Base-by-base conservation (phyloP, 2,797 vertebrate species). In the Rhinoraja longicauda region DNA sequence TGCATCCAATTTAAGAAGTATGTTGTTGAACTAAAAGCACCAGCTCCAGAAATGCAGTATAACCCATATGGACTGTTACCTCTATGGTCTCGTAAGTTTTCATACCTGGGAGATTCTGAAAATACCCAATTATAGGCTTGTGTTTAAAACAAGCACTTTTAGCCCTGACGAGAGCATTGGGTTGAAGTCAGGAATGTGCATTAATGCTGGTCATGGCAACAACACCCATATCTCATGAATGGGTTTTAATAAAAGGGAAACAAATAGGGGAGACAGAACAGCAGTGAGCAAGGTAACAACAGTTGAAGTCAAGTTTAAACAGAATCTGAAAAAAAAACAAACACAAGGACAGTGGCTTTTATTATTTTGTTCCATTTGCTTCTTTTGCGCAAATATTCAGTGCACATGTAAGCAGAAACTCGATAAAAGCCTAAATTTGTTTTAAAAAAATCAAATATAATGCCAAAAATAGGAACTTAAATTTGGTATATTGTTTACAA, bases 341-440 rank as follows among this genome's bases (percentile, higher is more conserved):
- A n/a, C 67, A 17, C 62, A 67, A 57, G 53, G 79, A 53, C 45
- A 82, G 79, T 67, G 29, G 17, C 17, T 88, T 67, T 67, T n/a
- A 64, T 86, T 62, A 88, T 62, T 88, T 88, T 64, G 15, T 62
- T 88, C n/a, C 59, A 32, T 88, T 88, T 88, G 62, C 62, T 32
- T 64, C 8, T 2, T 88, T 67, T 67, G 62, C 62, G 59, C 84
- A 88, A 67, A 88, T 8, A 36, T 67, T 36, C n/a, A 36, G 84
- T 15, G 17, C 4, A 8, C 32, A 15, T 67, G n/a, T 84, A 67
- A 88, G 59, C n/a, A 36, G n/a, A 62, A 32, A 88, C 36, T 67
- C 88, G 24, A 86, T 84, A 26, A 86, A 19, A 67, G n/a, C 17
- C 4, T 9, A 67, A 29, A 15, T 29, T 4, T 7, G 4, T 81